These are phyloP conservation scores for Rhagonycha fulva DNA, from an alignment of 2,888 invertebrate species.

Conservation along the genomic window DNA sequence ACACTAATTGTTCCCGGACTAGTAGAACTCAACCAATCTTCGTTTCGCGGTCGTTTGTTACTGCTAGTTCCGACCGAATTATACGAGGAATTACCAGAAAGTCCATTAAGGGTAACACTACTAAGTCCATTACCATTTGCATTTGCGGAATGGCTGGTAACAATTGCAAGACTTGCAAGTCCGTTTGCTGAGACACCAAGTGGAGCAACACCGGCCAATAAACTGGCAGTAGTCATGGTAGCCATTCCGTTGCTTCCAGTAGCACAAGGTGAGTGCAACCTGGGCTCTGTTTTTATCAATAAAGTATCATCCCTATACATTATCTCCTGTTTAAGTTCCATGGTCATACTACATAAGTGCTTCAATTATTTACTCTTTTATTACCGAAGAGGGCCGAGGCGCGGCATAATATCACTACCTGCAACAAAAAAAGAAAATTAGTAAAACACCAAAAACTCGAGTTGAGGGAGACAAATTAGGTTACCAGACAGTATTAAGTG, in stretches of 20 bases:
- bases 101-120: conserved; percentile 32
- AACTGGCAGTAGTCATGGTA: conserved; percentile 39
- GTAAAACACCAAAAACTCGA: not conserved
- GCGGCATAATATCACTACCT: conserved; percentile 52
- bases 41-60: conserved; percentile 51
- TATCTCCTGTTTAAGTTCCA: conserved; percentile 71
- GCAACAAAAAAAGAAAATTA: conserved; percentile 38
- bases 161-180: conserved; percentile 41
- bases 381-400: conserved; percentile 47
- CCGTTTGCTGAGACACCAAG: conserved; percentile 40
- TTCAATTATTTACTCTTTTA: conserved; percentile 36
- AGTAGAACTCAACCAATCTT: conserved; percentile 69
- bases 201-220: conserved; percentile 35
- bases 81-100: conserved; percentile 31
- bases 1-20: conserved; percentile 62
- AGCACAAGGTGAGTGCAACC: conserved; percentile 46
- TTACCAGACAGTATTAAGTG: not conserved
- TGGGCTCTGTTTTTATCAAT: conserved; percentile 57
- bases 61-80: conserved; percentile 25
- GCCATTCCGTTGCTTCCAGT: conserved; percentile 35
- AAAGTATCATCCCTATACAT: conserved; percentile 60
- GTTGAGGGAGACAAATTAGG: not conserved
- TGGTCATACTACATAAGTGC: conserved; percentile 37
- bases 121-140: conserved; percentile 41
- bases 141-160: conserved; percentile 27